Percentiles rank a stretch among this genome's conserved stretches.
phyloP scores from a whole-genome alignment of 1,140 invertebrate genomes.

The Drosophila pseudoananassae region DNA sequence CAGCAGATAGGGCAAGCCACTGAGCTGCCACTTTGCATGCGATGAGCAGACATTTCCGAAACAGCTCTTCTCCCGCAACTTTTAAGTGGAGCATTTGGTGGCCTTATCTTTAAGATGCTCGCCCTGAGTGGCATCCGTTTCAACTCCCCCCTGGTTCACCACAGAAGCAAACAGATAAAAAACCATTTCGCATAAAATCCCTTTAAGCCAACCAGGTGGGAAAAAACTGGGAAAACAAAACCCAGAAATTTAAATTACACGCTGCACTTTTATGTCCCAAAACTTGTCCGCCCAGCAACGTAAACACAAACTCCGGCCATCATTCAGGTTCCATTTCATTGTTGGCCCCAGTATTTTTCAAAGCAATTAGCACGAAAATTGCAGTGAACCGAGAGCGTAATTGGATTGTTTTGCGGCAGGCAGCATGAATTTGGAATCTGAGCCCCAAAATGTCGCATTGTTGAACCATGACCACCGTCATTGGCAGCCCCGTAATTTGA shows the following conservation, averaged over 20 bases:
- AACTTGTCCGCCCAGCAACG: conserved; percentile 2
- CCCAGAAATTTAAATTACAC: not conserved
- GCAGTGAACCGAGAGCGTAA: conserved; percentile 32
- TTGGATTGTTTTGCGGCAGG: conserved; percentile 53
- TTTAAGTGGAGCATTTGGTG: conserved; percentile 20
- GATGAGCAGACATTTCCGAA: conserved; percentile 9
- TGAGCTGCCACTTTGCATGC: conserved; percentile 36
- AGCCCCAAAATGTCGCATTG: conserved; percentile 46
- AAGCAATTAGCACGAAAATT: conserved; percentile 46
- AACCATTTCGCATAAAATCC: not conserved
- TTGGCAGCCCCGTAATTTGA: conserved; percentile 9
- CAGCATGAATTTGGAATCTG: conserved; percentile 37
- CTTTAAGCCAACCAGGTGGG: not conserved
- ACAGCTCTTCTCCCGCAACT: not conserved
- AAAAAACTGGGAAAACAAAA: not conserved
- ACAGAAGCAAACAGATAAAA: not conserved
- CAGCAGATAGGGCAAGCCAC: conserved; percentile 5
- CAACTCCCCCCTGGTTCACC: not conserved
- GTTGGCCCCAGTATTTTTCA: conserved; percentile 24
- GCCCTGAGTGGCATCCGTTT: conserved; percentile 17
- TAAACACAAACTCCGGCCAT: conserved; percentile 12
- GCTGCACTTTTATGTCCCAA: conserved; percentile 4
- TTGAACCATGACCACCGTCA: conserved; percentile 37
- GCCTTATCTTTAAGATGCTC: conserved; percentile 18
- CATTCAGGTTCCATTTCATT: conserved; percentile 30